Conservation (phyloP, 1,140 invertebrate genomes). For the Planococcus citri region DNA sequence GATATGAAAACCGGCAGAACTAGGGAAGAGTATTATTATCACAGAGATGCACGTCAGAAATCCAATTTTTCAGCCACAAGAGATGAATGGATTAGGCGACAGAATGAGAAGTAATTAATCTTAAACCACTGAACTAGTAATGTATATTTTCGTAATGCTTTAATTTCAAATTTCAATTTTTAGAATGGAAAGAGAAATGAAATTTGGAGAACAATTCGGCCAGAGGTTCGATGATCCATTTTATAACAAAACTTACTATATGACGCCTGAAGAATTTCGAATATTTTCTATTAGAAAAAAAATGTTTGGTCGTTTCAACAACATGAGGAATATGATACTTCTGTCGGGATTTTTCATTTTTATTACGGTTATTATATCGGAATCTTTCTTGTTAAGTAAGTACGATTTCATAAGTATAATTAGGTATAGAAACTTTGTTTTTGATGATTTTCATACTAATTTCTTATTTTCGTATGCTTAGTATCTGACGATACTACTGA, state of each 20-base stretch:
- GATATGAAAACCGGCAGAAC: neutral
- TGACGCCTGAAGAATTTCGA: neutral
- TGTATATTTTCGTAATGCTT: too few species aligned
- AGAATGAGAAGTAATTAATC: neutral
- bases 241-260: neutral
- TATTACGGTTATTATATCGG: too few species aligned
- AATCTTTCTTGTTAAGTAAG: too few species aligned
- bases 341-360: too few species aligned
- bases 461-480: too few species aligned
- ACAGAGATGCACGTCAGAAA: neutral
- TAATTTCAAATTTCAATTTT: neutral
- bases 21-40: neutral
- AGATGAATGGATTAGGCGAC: neutral
- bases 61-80: neutral
- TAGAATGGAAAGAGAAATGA: neutral
- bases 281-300: neutral
- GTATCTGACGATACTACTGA: too few species aligned
- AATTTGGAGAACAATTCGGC: neutral
- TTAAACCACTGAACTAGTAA: too few species aligned
- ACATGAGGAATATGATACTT: too few species aligned
- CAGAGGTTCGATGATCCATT: neutral
- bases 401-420: too few species aligned
- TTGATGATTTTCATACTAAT: too few species aligned
- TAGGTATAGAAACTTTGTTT: too few species aligned
- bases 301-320: too few species aligned